Conservation (phyloP, 2,888 invertebrate genomes). For the Melinopterus prodromus region DNA sequence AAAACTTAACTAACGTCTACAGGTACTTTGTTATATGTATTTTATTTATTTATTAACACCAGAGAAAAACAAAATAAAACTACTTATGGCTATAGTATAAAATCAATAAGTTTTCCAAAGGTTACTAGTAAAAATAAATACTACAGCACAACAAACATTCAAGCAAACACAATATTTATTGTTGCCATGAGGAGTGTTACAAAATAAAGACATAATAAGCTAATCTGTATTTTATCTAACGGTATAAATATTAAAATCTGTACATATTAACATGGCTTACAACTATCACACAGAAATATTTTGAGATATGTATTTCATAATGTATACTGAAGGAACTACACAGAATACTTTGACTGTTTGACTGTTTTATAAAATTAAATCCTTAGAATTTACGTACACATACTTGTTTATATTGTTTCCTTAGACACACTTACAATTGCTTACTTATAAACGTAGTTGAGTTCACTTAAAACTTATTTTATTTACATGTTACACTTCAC, state of each 20-base stretch:
- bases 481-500: conserved; percentile 32
- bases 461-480: conserved; percentile 12
- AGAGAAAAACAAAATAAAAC: too few species aligned
- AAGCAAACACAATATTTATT: neutral
- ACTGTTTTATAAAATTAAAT: neutral
- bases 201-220: neutral
- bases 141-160: neutral
- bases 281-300: neutral
- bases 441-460: conserved; percentile 6
- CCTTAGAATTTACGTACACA: neutral
- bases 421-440: neutral
- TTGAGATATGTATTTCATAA: neutral
- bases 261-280: neutral
- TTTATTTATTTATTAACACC: too few species aligned
- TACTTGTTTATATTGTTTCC: neutral
- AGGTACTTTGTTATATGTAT: too few species aligned
- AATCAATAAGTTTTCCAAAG: too few species aligned
- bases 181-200: neutral
- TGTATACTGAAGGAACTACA: neutral
- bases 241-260: neutral
- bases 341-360: neutral
- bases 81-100: too few species aligned
- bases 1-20: too few species aligned
- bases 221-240: neutral
- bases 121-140: too few species aligned